Conservation (phyloP, 1,140 invertebrate species). For the Eulimnadia texana region DNA sequence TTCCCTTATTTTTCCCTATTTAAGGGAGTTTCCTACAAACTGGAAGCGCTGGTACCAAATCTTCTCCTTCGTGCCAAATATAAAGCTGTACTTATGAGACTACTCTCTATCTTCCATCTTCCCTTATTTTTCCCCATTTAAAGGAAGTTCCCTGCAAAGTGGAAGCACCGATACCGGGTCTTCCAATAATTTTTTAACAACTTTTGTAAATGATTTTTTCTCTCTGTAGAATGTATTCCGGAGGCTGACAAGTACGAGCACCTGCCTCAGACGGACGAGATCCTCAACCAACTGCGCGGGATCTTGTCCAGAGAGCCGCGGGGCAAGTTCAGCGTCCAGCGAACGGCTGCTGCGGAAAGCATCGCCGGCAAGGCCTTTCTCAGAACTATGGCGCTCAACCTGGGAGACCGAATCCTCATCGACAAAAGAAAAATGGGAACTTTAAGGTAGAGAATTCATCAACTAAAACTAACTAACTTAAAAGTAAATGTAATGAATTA, state of each 20-base stretch:
- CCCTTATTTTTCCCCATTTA: too few relatives aligned
- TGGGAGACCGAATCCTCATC: slow-evolving; percentile 37
- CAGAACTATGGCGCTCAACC: slow-evolving; percentile 32
- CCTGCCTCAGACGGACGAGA: slow-evolving; percentile 28
- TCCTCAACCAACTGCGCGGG: slow-evolving; percentile 23
- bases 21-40: too few relatives aligned
- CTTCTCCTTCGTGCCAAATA: too few relatives aligned
- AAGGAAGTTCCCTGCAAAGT: too few relatives aligned
- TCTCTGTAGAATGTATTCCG: slow-evolving; percentile 34
- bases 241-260: slow-evolving; percentile 29
- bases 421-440: slow-evolving; percentile 35
- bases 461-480: background rate
- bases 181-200: too few relatives aligned
- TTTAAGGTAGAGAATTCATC: slow-evolving; percentile 31
- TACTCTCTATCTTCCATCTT: too few relatives aligned
- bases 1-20: too few relatives aligned
- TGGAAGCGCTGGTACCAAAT: too few relatives aligned
- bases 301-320: slow-evolving; percentile 21
- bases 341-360: slow-evolving; percentile 17
- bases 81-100: too few relatives aligned
- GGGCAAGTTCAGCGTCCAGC: slow-evolving; percentile 20
- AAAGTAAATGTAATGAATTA: too few relatives aligned
- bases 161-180: too few relatives aligned
- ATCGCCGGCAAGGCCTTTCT: slow-evolving; percentile 36
- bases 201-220: background rate